Evolutionary conservation across 1,140 invertebrate genomes (phyloP).

Genomic region (Coenobita brevimanus): DNA sequence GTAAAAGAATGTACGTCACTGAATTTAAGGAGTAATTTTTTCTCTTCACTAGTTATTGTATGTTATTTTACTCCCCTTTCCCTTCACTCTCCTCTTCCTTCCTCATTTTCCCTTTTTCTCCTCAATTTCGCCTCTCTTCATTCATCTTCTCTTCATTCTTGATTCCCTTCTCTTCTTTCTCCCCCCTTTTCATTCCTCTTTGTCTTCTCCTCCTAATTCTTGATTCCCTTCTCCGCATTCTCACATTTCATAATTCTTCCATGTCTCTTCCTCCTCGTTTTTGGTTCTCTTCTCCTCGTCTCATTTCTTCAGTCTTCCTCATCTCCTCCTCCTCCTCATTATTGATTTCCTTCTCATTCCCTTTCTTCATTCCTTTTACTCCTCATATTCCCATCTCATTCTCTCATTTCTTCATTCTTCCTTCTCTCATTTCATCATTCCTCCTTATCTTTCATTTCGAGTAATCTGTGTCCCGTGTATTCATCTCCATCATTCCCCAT

Average conservation of each 20-base stretch:
- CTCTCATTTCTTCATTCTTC: not conserved
- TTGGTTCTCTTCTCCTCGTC: not conserved
- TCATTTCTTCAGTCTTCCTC: not conserved
- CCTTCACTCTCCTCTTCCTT: not conserved
- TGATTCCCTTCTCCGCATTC: not conserved
- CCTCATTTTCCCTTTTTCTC: too few species aligned
- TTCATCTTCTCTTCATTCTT: too few species aligned
- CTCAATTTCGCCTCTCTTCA: too few species aligned
- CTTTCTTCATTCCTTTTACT: not conserved
- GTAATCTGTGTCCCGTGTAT: too few species aligned
- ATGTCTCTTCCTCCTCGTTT: not conserved
- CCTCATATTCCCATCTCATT: not conserved
- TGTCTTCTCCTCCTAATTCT: not conserved
- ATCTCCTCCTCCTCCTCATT: not conserved
- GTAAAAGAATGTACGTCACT: too few species aligned
- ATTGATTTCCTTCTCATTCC: not conserved
- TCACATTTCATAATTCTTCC: not conserved
- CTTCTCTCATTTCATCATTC: not conserved
- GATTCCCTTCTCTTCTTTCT: not conserved
- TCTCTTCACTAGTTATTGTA: too few species aligned
- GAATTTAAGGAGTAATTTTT: too few species aligned
- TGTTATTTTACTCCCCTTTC: not conserved
- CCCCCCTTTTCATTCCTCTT: not conserved
- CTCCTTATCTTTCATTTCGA: not conserved
- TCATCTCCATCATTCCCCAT: too few species aligned